Evolutionary conservation across 2,888 invertebrate genomes (phyloP), one percentile per base, ranked within the genome.

Genomic region (Limenitis arthemis): DNA sequence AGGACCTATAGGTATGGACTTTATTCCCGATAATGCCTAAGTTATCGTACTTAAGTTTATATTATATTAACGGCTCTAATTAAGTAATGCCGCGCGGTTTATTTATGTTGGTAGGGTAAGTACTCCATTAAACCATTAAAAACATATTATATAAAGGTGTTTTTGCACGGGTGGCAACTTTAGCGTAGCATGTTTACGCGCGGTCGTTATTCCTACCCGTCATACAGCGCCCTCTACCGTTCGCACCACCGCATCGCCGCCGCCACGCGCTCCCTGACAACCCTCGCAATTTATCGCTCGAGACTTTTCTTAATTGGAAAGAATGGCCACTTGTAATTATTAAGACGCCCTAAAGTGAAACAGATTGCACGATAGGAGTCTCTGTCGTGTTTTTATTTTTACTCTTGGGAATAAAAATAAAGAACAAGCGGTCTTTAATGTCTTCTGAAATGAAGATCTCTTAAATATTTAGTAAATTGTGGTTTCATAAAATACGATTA

Each of bases 271-370:
- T 4, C 28, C 70, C 75, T 77, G 80, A 78, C 83, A 79, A 73
- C 83, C 79, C 83, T 80, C 75, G 70, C 80, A 80, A 83, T 86
- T 86, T 86, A 86, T 84, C 76, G 82, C 79, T 72, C 70, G 76
- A 79, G 84, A 83, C 81, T 83, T 82, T 81, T 83, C 84, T 84
- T 86, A 86, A 86, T 86, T 85, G 84, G 83, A 85, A 85, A 81
- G 80, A 85, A 86, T 83, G 83, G 85, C 83, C 83, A 86, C 85
- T 85, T 85, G 84, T 83, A 85, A 85, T 86, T 85, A 85, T 84
- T 84, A 85, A 84, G 83, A 80, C 83, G 79, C 79, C 79, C 80
- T 81, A 82, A 85, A 85, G 83, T 83, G 85, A 84, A 85, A 85
- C 85, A 84, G 85, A 86, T 86, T 85, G 84, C 78, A 71, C 75